Evolutionary conservation across 2,113 vertebrate species (phyloP), one percentile per base, ranked within the genome.

Genomic region (Neolamprologus longior): DNA sequence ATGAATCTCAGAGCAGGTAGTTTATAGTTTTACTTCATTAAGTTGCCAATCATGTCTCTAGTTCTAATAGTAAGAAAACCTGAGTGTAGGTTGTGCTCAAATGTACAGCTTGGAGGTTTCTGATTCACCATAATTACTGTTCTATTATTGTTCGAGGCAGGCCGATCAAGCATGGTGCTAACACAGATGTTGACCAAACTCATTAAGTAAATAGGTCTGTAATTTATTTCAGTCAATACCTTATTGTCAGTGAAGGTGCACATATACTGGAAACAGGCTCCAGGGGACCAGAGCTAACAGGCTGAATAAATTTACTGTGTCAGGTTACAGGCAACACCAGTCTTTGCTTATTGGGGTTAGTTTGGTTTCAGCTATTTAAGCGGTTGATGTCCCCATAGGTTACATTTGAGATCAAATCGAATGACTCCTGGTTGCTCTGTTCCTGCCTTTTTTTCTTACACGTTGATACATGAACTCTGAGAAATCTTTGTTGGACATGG

Each of bases 141-240:
- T 61, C 14, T 61, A 61, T 61, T 17, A 80, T 76, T 9, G 24
- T 87, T 83, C 63, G 9, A 80, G 58, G 76, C 61, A 2, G 35
- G 31, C 82, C 4, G n/a, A 88, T 93, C 63, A 82, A 81, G 21
- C 14, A 26, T 17, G 68, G 14, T 7, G 40, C 78, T 37, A 71
- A 92, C 86, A 89, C 84, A 91, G 88, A 94, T 91, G 88, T 93
- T 92, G 89, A 92, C 89, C 86, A 40, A 91, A 83, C 91, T 92
- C 91, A 92, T 95, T 94, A 93, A 85, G 86, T 90, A 89, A 93
- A 94, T 94, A 89, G 89, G 87, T 52, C 86, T 88, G 31, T 90
- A 89, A 94, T 94, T 94, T 92, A 94, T 93, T 93, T 92, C 33
- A 82, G 90, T 93, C 90, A 68, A 93, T 94, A 93, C 55, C 52